Conservation (phyloP, 2,888 invertebrate species). For the Taphrorychus bicolor region DNA sequence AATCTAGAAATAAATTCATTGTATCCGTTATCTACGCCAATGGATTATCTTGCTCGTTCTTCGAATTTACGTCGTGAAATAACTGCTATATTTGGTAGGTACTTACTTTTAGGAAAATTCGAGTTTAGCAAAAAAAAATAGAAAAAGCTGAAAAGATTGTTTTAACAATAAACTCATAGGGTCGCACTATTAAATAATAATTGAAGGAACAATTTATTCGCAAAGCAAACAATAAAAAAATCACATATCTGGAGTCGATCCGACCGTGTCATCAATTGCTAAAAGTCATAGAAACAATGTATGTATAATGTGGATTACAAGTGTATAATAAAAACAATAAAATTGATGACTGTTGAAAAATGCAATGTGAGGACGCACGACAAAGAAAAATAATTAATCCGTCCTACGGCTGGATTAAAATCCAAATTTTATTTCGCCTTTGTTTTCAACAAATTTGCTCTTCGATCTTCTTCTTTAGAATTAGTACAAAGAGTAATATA, state of each 20-base stretch:
- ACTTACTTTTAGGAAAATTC: neutral
- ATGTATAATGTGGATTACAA: neutral
- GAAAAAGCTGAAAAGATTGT: conserved; percentile 5
- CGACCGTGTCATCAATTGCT: neutral
- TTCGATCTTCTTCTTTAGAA: neutral
- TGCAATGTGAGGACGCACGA: conserved; percentile 1
- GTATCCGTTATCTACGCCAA: conserved; percentile 62
- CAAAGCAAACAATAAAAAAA: neutral
- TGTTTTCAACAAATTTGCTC: conserved; percentile 18
- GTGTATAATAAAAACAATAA: neutral
- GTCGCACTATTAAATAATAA: conserved; percentile 17
- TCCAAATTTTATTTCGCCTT: conserved; percentile 20
- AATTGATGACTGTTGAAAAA: neutral
- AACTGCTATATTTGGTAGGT: neutral
- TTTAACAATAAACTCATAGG: conserved; percentile 21
- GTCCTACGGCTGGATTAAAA: conserved; percentile 15
- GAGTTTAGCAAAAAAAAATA: neutral
- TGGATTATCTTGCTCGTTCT: conserved; percentile 57
- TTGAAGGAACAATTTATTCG: too few relatives aligned
- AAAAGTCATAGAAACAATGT: neutral
- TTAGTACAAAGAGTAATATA: conserved; percentile 23
- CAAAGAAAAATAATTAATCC: conserved; percentile 14
- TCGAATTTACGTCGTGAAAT: conserved; percentile 46
- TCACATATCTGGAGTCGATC: neutral
- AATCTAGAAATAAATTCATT: conserved; percentile 62